A percentile compares a stretch with the other conserved stretches of the same genome.
phyloP scores from a whole-genome alignment of 2,888 invertebrate species.

The Lasioglossum leucozonium region DNA sequence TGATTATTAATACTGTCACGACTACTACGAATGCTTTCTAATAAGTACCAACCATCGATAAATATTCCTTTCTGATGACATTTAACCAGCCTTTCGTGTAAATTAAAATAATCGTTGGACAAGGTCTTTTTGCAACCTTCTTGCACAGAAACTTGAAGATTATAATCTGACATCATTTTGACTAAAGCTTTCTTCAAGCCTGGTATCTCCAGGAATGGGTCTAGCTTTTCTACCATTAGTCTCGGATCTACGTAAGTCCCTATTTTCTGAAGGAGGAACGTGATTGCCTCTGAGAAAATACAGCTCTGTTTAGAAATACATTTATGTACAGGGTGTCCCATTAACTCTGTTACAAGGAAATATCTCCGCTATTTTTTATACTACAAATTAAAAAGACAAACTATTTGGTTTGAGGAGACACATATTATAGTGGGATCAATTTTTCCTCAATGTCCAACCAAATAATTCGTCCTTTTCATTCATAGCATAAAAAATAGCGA shows the following conservation, averaged over 20 bases:
- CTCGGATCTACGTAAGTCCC: slow-evolving; percentile 96
- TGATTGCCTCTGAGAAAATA: slow-evolving; percentile 87
- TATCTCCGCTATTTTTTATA: too few species aligned
- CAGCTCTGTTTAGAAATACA: slow-evolving; percentile 12
- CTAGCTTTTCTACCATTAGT: slow-evolving; percentile 93
- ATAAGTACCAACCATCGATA: slow-evolving; percentile 85
- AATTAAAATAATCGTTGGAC: slow-evolving; percentile 94
- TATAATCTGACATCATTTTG: slow-evolving; percentile 98
- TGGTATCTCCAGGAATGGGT: slow-evolving; percentile 93
- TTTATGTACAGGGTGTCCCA: neutral
- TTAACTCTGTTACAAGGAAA: too few species aligned
- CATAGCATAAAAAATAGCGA: too few species aligned
- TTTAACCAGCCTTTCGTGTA: slow-evolving; percentile 92
- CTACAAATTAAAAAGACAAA: too few species aligned
- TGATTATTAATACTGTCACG: slow-evolving; percentile 11
- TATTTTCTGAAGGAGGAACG: slow-evolving; percentile 89
- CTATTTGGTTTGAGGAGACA: too few species aligned
- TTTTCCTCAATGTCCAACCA: too few species aligned
- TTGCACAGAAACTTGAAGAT: slow-evolving; percentile 95
- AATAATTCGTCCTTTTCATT: too few species aligned
- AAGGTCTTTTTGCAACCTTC: slow-evolving; percentile 96
- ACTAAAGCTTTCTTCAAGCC: slow-evolving; percentile 95
- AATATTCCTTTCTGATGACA: slow-evolving; percentile 92
- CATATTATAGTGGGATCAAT: too few species aligned
- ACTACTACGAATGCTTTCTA: neutral